Conservation (phyloP, 2,113 vertebrate species). For the Lasiurus borealis region DNA sequence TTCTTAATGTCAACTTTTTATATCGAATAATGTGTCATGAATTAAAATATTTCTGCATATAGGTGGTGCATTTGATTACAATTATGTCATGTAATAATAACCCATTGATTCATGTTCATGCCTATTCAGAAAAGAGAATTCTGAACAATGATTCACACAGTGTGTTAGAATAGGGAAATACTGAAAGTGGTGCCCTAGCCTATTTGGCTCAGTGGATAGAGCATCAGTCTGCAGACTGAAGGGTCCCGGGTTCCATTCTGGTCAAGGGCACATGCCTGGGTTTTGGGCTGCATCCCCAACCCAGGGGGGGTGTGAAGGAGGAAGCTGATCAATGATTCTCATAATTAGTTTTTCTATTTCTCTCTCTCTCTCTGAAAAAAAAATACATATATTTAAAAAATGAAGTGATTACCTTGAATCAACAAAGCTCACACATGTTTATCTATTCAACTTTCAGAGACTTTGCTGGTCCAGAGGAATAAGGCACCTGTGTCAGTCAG, state of each 20-base stretch:
- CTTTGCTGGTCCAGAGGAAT: background rate
- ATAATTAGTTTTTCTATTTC: too few species aligned
- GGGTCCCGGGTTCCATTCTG: too few species aligned
- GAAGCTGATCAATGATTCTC: too few species aligned
- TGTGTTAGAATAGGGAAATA: background rate
- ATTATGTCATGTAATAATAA: slow-evolving; percentile 24
- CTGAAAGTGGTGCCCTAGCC: background rate
- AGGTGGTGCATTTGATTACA: slow-evolving; percentile 54
- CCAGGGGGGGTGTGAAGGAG: too few species aligned
- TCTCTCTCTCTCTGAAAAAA: too few species aligned
- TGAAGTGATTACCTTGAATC: background rate
- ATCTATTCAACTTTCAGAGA: background rate
- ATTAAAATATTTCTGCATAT: slow-evolving; percentile 65
- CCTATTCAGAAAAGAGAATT: slow-evolving; percentile 52
- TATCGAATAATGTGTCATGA: background rate
- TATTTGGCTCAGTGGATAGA: too few species aligned
- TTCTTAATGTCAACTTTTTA: slow-evolving; percentile 51
- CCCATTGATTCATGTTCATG: slow-evolving; percentile 30
- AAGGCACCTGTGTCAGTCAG: background rate
- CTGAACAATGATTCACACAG: slow-evolving; percentile 28
- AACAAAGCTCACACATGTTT: background rate
- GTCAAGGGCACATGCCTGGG: too few species aligned
- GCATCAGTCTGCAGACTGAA: too few species aligned
- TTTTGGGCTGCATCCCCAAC: too few species aligned
- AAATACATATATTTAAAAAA: too few species aligned